Percentiles rank a stretch among this genome's conserved stretches.
Evolutionary conservation across 2,888 invertebrate genomes (phyloP).

Genomic region (Punctoribates punctum): DNA sequence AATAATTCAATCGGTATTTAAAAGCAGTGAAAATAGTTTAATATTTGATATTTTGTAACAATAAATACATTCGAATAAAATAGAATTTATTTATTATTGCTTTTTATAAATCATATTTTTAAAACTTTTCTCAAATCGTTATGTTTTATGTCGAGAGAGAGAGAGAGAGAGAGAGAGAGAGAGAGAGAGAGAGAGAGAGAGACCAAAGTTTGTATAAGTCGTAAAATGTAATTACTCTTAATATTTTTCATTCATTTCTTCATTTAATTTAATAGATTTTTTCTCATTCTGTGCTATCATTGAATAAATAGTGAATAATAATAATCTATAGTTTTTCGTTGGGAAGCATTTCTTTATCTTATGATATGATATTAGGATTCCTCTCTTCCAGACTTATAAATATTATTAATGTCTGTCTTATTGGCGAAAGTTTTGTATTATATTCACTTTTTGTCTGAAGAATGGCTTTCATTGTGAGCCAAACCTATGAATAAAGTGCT

Average conservation of each 20-base stretch:
- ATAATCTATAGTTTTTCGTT: constrained; percentile 6
- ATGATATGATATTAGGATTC: constrained; percentile 12
- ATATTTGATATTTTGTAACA: background rate
- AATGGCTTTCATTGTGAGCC: background rate
- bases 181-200: too few species aligned
- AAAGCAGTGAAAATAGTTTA: background rate
- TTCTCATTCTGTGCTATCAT: background rate
- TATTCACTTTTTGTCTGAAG: background rate
- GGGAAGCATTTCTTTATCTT: background rate
- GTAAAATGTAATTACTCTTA: constrained; percentile 24
- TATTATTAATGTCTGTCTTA: constrained; percentile 26
- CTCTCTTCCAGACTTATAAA: constrained; percentile 2
- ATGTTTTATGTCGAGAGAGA: too few species aligned
- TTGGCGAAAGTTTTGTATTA: background rate
- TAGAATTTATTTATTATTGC: too few species aligned
- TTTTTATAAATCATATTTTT: too few species aligned
- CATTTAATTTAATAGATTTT: constrained; percentile 11
- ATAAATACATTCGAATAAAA: too few species aligned
- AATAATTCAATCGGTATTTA: background rate
- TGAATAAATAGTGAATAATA: constrained; percentile 20
- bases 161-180: too few species aligned
- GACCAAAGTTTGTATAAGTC: too few species aligned
- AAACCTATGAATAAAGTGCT: constrained; percentile 24
- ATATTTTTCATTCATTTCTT: background rate
- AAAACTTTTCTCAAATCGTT: too few species aligned